These are phyloP conservation scores for Eriosoma lanigerum DNA, from an alignment of 1,140 invertebrate species.

Conservation along the genomic window DNA sequence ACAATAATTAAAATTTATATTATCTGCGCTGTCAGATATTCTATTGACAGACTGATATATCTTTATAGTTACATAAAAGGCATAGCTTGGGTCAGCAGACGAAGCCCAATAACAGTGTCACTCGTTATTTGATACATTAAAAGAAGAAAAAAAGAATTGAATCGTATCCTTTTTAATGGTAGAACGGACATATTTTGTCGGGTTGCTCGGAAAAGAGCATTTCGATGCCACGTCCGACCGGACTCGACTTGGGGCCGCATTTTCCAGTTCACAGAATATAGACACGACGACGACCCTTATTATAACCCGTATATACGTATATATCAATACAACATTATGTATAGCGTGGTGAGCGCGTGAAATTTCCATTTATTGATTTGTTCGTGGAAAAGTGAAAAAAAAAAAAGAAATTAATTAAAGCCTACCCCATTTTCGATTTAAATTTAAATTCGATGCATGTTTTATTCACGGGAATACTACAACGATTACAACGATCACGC, in stretches of 20 bases:
- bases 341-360: background rate
- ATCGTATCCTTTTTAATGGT: background rate
- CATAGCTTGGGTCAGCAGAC: constrained; percentile 44
- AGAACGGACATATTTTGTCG: constrained; percentile 13
- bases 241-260: background rate
- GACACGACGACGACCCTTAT: constrained; percentile 5
- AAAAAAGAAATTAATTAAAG: constrained; percentile 46
- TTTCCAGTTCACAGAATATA: constrained; percentile 42
- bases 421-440: constrained; percentile 44
- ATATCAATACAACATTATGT: constrained; percentile 11
- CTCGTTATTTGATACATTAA: constrained; percentile 25
- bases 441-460: constrained; percentile 43
- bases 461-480: constrained; percentile 39
- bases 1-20: background rate
- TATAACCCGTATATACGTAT: background rate
- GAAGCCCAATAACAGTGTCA: constrained; percentile 41
- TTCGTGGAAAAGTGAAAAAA: constrained; percentile 9
- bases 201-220: constrained; percentile 22
- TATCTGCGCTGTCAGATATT: background rate
- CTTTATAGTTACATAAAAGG: constrained; percentile 28
- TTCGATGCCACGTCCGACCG: background rate
- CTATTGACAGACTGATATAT: background rate
- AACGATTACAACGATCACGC: constrained; percentile 12
- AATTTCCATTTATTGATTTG: constrained; percentile 45
- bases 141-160: background rate